Conservation (phyloP, 1,140 invertebrate genomes). For the Zeugodacus cucurbitae region DNA sequence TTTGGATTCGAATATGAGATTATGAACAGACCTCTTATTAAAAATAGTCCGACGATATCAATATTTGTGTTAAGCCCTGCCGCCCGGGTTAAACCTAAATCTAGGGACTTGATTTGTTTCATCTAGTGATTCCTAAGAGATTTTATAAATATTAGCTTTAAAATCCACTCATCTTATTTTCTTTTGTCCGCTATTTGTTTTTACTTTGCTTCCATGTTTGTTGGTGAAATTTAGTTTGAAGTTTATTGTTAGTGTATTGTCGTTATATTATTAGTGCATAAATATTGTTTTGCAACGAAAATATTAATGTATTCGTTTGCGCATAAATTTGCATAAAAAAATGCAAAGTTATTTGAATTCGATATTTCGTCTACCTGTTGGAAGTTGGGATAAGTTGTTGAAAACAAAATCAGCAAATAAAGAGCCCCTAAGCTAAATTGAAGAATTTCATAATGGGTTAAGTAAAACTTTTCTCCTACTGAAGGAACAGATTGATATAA, state of each 20-base stretch:
- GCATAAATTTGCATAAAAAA: background rate
- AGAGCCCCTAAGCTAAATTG: background rate
- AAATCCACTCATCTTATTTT: too few relatives aligned
- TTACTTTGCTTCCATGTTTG: background rate
- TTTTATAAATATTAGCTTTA: too few relatives aligned
- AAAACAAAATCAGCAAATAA: background rate
- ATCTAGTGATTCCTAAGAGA: too few relatives aligned
- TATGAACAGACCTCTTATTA: too few relatives aligned
- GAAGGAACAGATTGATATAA: too few relatives aligned
- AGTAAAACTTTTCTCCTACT: too few relatives aligned
- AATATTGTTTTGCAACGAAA: background rate
- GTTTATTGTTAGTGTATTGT: background rate
- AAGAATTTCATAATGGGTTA: background rate
- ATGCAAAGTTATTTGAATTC: background rate
- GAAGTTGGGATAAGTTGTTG: background rate
- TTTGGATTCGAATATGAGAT: too few relatives aligned
- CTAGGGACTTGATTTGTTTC: too few relatives aligned
- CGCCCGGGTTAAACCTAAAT: too few relatives aligned
- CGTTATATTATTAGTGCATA: background rate
- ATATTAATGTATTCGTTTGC: background rate
- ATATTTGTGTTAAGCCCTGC: too few relatives aligned
- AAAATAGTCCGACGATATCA: too few relatives aligned
- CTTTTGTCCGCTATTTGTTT: background rate
- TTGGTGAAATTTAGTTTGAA: background rate
- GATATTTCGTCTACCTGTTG: background rate